Evolutionary conservation across 2,113 vertebrate genomes (phyloP).

Genomic region (Trachemys scripta): DNA sequence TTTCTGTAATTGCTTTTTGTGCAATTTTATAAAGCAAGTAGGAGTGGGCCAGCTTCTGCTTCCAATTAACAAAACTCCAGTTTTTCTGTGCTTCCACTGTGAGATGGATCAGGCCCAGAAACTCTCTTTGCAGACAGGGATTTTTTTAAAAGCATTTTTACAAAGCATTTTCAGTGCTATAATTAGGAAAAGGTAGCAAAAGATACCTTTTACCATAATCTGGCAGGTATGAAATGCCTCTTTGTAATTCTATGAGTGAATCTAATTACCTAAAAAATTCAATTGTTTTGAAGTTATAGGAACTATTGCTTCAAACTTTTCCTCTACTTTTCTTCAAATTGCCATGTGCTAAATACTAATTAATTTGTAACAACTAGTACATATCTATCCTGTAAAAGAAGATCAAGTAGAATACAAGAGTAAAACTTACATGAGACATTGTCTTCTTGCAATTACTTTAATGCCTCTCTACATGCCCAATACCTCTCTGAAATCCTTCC

Average conservation of each 20-base stretch:
- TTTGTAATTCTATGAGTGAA: not conserved
- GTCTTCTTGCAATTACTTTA: not conserved
- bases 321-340: not conserved
- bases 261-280: slow-evolving; percentile 37
- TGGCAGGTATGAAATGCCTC: not conserved
- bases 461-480: not conserved
- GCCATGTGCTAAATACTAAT: not conserved
- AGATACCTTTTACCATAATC: slow-evolving; percentile 4
- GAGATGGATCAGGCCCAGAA: not conserved
- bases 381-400: not conserved
- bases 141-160: not conserved
- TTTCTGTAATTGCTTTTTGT: not conserved
- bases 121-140: not conserved
- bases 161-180: not conserved
- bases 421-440: not conserved
- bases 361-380: not conserved
- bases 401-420: slow-evolving; percentile 1
- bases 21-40: not conserved
- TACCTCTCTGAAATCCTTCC: not conserved
- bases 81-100: not conserved
- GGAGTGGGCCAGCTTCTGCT: not conserved
- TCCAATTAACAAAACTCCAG: not conserved
- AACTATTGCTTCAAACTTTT: slow-evolving; percentile 30
- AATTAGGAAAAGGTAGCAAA: slow-evolving; percentile 15
- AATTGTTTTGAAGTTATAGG: slow-evolving; percentile 24